Percentiles rank a stretch among this genome's conserved stretches.
Evolutionary conservation across 2,797 vertebrate species (phyloP).

Genomic region (Staurois parvus): DNA sequence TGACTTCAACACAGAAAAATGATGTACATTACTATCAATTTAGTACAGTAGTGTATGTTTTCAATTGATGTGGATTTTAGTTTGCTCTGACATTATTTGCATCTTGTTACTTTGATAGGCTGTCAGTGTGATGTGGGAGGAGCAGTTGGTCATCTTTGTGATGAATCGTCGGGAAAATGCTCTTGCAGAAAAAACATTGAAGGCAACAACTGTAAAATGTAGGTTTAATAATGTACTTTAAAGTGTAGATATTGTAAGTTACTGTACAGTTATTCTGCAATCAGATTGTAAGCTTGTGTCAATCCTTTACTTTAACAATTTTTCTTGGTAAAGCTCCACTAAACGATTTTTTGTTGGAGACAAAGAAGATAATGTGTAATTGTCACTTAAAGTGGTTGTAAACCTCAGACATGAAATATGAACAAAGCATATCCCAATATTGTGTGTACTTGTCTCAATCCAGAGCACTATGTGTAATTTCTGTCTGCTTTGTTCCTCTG

Average conservation of each 20-base stretch:
- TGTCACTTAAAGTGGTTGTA: no score
- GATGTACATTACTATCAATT: not conserved
- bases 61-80: not conserved
- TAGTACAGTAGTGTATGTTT: not conserved
- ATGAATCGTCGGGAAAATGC: slow-evolving; percentile 78
- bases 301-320: no score
- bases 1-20: not conserved
- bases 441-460: no score
- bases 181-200: slow-evolving; percentile 81
- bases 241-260: not conserved
- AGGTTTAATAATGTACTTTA: slow-evolving; percentile 69
- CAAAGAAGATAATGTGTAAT: no score
- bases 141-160: slow-evolving; percentile 75
- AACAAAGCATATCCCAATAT: no score
- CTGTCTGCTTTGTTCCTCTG: no score
- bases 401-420: no score
- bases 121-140: slow-evolving; percentile 90
- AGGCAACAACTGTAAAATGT: slow-evolving; percentile 84
- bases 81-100: not conserved
- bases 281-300: no score
- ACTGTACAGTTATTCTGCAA: not conserved
- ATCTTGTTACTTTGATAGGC: slow-evolving; percentile 72
- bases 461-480: no score
- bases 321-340: no score
- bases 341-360: no score